Conservation (phyloP, 2,113 vertebrate species). For the Perognathus longimembris region DNA sequence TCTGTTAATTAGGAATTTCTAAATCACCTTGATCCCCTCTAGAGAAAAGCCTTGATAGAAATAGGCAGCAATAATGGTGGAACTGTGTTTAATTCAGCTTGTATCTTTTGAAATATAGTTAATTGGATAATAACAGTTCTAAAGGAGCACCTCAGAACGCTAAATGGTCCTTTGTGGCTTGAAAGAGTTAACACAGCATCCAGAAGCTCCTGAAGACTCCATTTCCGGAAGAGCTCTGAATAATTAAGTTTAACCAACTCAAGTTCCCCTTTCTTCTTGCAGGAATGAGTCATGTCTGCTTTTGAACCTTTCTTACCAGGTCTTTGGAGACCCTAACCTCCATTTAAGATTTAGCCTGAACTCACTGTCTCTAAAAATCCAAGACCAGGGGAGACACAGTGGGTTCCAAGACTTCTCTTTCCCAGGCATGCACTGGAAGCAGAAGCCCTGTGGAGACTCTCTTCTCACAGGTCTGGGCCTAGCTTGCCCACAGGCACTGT, state of each 20-base stretch:
- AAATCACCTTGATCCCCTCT: constrained; percentile 68
- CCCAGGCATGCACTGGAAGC: not conserved
- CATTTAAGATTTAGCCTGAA: not conserved
- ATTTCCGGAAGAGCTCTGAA: not conserved
- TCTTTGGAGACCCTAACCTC: not conserved
- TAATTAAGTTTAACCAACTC: not conserved
- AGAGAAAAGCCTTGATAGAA: constrained; percentile 70
- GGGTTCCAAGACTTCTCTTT: not conserved
- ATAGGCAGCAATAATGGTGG: constrained; percentile 48
- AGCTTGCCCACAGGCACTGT: not conserved
- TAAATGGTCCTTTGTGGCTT: constrained; percentile 52
- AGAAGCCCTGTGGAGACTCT: not conserved
- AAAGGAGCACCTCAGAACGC: constrained; percentile 15
- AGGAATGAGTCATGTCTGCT: not conserved
- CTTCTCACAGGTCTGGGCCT: not conserved
- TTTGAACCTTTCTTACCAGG: not conserved
- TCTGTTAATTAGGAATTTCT: constrained; percentile 76
- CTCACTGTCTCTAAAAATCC: not conserved
- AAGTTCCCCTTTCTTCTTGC: not conserved
- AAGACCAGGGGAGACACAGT: not conserved
- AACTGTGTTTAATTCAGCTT: constrained; percentile 59
- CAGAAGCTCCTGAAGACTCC: not conserved
- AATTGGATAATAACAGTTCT: constrained; percentile 64
- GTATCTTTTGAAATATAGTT: constrained; percentile 74
- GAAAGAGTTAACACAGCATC: constrained; percentile 29